These are phyloP conservation scores for Zapornia atra DNA, from an alignment of 2,113 vertebrate species.

Conservation along the genomic window DNA sequence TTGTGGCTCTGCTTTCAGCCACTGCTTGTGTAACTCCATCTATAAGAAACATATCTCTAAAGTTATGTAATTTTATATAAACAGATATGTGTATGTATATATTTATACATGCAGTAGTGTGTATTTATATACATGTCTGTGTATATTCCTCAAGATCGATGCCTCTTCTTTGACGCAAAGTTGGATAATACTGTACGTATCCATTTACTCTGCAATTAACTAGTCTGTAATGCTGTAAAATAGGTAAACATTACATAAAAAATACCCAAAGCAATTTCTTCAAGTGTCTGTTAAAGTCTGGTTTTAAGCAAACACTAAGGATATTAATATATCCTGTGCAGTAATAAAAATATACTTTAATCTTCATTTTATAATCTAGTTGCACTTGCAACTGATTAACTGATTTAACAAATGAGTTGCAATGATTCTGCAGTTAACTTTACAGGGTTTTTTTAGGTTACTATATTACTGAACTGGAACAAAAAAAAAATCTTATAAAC, in stretches of 20 bases:
- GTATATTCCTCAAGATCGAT: neutral
- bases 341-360: neutral
- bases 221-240: neutral
- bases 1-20: neutral
- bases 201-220: neutral
- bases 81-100: neutral
- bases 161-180: neutral
- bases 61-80: neutral
- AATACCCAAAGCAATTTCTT: neutral
- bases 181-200: neutral
- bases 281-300: neutral
- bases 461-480: neutral
- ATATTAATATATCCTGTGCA: neutral
- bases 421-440: neutral
- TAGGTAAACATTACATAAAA: neutral
- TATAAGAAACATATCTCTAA: neutral
- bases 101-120: too few species aligned
- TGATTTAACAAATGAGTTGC: neutral
- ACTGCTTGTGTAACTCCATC: neutral
- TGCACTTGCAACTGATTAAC: neutral
- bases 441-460: neutral
- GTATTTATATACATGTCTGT: neutral
- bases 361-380: neutral
- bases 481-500: neutral
- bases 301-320: neutral